Evolutionary conservation across 2,797 vertebrate genomes (phyloP), one percentile per base, ranked within the genome.

Genomic region (Sus cebifrons): DNA sequence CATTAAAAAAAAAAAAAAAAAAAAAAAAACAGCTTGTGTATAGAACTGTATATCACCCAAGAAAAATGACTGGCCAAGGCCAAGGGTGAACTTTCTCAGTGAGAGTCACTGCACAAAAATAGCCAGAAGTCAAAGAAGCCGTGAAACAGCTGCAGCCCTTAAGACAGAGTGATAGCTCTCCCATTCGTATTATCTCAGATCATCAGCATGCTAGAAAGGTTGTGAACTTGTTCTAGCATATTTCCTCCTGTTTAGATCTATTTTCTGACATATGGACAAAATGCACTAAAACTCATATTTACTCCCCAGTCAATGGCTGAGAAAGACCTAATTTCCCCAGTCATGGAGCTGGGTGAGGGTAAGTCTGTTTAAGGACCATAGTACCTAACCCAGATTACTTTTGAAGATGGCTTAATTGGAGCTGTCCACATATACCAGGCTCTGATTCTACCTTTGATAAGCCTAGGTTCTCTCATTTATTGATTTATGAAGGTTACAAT

Each of bases 1-100:
- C 18, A 82, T 52, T 84, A 44, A 88, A 85, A 67, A 86, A 40
- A 40, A 40, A 49, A 49, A 27, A 49, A 49, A 27, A 32, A 32
- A 32, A 40, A 23, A 86, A 79, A 49, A 49, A 27, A 49, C 9
- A 27, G 15, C 23, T 64, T 62, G 86, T 60, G n/a, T 44, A 64
- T 18, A 77, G 82, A 65, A 56, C 70, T 77, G 4, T 56, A 14
- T 2, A 25, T 89, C 96, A 93, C 27, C 1, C 11, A n/a, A 87
- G 96, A 97, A 96, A 87, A 96, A 52, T 56, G 84, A 91, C 95
- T 62, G 96, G 89, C 94, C 16, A 95, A 98, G 52, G 71, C 83
- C 75, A 81, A 97, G 92, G 86, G 44, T 64, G 27, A 52, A 92
- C 73, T 88, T 73, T 21, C 44, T 70, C 73, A 85, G 52, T 14